These are phyloP conservation scores for Rotaria macrura DNA, from an alignment of 2,888 invertebrate genomes.

Conservation along the genomic window DNA sequence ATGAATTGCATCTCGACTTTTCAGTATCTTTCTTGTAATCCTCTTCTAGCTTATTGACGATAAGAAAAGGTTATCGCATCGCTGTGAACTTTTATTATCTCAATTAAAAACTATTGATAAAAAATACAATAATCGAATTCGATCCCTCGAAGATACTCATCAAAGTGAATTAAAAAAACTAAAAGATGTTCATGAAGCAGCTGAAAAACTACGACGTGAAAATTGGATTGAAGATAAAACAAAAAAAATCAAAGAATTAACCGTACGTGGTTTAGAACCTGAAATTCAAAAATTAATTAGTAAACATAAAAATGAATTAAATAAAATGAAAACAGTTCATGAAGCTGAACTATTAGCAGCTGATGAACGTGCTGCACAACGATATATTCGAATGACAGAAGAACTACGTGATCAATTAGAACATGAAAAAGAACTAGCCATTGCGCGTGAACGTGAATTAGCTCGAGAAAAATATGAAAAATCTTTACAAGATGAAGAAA, in stretches of 20 bases:
- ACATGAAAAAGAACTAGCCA: conserved; percentile 48
- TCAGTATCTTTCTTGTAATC: too few species aligned
- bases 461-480: conserved; percentile 49
- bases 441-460: conserved; percentile 46
- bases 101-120: conserved; percentile 47
- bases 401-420: conserved; percentile 48
- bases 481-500: conserved; percentile 48
- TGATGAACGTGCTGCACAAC: conserved; percentile 48
- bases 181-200: conserved; percentile 48
- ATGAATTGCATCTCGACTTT: too few species aligned
- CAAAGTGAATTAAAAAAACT: conserved; percentile 45
- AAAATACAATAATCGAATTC: conserved; percentile 47
- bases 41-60: conserved; percentile 47
- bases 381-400: conserved; percentile 46
- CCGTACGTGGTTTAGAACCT: conserved; percentile 50
- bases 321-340: conserved; percentile 48
- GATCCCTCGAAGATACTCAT: conserved; percentile 43
- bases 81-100: conserved; percentile 47
- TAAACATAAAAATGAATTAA: conserved; percentile 49
- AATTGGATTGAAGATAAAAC: conserved; percentile 52
- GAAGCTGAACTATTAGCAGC: conserved; percentile 48
- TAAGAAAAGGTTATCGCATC: conserved; percentile 48
- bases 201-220: conserved; percentile 49
- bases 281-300: conserved; percentile 49
- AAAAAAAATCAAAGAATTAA: conserved; percentile 51